Evolutionary conservation across 2,888 invertebrate genomes (phyloP).

Genomic region (Spilarctia lutea): DNA sequence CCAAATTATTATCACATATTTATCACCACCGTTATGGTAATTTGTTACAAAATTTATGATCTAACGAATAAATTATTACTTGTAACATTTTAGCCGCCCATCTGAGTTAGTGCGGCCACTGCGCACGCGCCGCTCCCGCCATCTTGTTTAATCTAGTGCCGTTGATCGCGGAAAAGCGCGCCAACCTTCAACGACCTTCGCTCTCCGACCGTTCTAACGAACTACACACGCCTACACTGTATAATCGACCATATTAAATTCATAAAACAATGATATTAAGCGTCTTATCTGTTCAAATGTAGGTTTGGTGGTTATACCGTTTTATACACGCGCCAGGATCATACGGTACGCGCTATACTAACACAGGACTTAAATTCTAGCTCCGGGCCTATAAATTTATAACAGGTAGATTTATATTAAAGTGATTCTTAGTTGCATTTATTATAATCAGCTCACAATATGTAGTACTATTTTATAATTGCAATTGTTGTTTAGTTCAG

Average conservation of each 20-base stretch:
- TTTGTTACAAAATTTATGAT: conserved; percentile 28
- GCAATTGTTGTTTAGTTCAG: conserved; percentile 35
- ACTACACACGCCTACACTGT: conserved; percentile 59
- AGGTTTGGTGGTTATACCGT: conserved; percentile 38
- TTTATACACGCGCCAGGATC: conserved; percentile 63
- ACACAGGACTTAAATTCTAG: conserved; percentile 76
- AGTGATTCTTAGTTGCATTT: conserved; percentile 78
- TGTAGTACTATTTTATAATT: conserved; percentile 49
- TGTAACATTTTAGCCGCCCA: conserved; percentile 71
- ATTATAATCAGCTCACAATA: conserved; percentile 60
- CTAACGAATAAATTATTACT: conserved; percentile 50
- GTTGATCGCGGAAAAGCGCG: conserved; percentile 86
- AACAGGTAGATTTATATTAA: conserved; percentile 70
- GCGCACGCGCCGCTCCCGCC: conserved; percentile 85
- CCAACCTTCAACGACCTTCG: conserved; percentile 87
- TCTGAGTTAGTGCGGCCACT: conserved; percentile 71
- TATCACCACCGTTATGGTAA: not conserved
- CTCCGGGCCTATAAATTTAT: conserved; percentile 75
- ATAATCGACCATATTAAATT: conserved; percentile 49
- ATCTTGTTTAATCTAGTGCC: conserved; percentile 85
- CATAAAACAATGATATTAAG: conserved; percentile 35
- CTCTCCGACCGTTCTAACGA: conserved; percentile 79
- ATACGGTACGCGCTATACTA: conserved; percentile 71
- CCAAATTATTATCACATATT: not conserved
- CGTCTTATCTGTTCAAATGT: conserved; percentile 44